Base-by-base conservation (phyloP, 2,113 vertebrate genomes). In the Forbesichthys agassizii region DNA sequence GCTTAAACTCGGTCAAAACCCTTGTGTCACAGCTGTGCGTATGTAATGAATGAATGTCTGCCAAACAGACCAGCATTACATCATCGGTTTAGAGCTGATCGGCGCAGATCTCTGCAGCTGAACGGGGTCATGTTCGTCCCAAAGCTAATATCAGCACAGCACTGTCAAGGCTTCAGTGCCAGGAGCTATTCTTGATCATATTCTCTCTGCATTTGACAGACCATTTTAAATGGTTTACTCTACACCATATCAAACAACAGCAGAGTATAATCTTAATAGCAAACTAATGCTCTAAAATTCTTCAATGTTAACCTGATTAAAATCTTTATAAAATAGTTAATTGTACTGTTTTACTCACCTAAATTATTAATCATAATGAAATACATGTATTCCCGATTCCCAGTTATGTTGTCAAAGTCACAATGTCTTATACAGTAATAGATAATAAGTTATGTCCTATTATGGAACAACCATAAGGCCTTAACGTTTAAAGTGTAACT, bases 1-100 rank as follows among this genome's bases (percentile, higher is more conserved):
- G 54, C 54, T 61, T 65, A 11, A 53, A 33, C 10, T 54, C 51
- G 16, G 36, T 48, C 36, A 67, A 48, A 56, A 48, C 42, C 33
- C 65, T 80, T 27, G 27, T 27, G 78, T 83, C 53, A 76, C 83
- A 69, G 77, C 79, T 79, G 70, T 61, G 59, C 55, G 12, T 42
- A n/a, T 75, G 51, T 49, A 20, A 64, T 13, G 69, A 68, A 64
- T 51, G 12, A 46, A 11, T 48, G 58, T 9, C 73, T 33, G 56
- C 68, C 52, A 62, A 68, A 33, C 49, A 36, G 63, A 27, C 68
- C 47, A 59, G 48, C 77, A 76, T 68, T 65, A 70, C 53, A 61
- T 64, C 48, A 47, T 33, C 47, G 55, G 47, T 64, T 69, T 27
- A 74, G 61, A 69, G 71, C 65, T 76, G 63, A 65, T 71, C 8